Conservation (phyloP, 2,797 vertebrate species). For the Leuciscus waleckii region DNA sequence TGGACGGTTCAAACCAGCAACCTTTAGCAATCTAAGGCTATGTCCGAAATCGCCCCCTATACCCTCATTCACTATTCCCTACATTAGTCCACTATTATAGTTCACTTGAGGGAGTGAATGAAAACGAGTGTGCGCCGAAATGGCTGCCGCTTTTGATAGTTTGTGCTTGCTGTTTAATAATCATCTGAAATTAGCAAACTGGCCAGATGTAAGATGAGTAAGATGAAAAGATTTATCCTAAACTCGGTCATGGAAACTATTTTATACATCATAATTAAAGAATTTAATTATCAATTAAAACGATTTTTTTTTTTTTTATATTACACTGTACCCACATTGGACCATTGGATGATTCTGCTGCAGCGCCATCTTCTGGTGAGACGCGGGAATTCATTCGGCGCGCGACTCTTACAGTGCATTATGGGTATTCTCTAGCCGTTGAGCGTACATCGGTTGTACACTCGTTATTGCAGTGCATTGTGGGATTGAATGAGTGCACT, state of each 20-base stretch:
- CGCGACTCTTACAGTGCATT: not conserved
- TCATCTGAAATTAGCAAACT: too few relatives aligned
- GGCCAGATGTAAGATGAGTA: too few relatives aligned
- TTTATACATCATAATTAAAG: not conserved
- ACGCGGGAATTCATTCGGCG: not conserved
- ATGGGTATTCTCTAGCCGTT: not conserved
- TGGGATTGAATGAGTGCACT: not conserved
- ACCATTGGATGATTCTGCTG: not conserved
- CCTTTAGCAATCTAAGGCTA: not conserved
- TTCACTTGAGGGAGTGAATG: not conserved
- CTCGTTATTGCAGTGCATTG: not conserved
- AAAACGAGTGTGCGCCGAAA: not conserved
- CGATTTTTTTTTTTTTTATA: too few relatives aligned
- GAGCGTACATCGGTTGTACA: not conserved
- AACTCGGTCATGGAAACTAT: not conserved
- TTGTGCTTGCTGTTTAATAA: not conserved
- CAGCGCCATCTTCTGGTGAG: not conserved
- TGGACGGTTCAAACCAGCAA: not conserved
- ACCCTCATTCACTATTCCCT: not conserved
- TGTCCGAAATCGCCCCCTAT: not conserved
- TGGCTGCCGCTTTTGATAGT: not conserved
- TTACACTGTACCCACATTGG: not conserved
- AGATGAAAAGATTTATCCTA: too few relatives aligned
- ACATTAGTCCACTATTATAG: not conserved
- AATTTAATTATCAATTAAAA: not conserved